Evolutionary conservation across 1,140 invertebrate genomes (phyloP), one percentile per base, ranked within the genome.

Genomic region (Lamellibrachia luymesi): DNA sequence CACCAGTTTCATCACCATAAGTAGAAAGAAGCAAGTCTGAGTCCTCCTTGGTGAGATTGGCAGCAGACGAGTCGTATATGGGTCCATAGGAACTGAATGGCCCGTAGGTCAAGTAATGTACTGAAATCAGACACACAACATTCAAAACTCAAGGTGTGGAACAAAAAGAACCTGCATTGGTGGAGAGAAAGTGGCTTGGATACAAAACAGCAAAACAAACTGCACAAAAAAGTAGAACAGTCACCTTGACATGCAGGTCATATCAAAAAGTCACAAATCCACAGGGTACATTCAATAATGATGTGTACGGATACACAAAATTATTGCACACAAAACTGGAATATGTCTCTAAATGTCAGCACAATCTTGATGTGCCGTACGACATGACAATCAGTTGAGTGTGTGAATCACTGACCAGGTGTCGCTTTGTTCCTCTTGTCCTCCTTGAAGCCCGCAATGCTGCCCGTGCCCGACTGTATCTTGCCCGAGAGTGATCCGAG

Each of bases 21-120:
- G 98, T 99, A 94, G 98, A 97, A 5, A 98, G 97, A 1, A 99
- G 97, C 93, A 99, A 95, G 95, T 99, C 98, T 1, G 98, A 98
- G 95, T 99, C 99, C 94, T 99, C 98, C 95, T 99, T 98, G 17
- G 97, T 98, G 49, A 99, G 96, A 95, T 98, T 99, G 0, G 99
- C 97, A 97, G 99, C 99, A 2, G 98, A 98, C 0, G 98, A 99
- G 96, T 99, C 99, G 96, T 98, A 99, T 38, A 97, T 97, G 0
- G 99, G 99, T 2, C 98, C 98, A 97, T 99, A 99, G 2, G 98
- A 99, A 80, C 98, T 98, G 97, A 98, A 99, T 4, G 98, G 98
- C 0, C 99, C 99, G 96, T 99, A 99, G 95, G 98, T 98, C 2
- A 99, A 96, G 0, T 98, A 98, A 95, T 98, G 98, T 2, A 99